A percentile compares a stretch with the other conserved stretches of the same genome.
Conservation (phyloP, 2,797 vertebrate genomes). For the Sphenopsis melanotis region DNA sequence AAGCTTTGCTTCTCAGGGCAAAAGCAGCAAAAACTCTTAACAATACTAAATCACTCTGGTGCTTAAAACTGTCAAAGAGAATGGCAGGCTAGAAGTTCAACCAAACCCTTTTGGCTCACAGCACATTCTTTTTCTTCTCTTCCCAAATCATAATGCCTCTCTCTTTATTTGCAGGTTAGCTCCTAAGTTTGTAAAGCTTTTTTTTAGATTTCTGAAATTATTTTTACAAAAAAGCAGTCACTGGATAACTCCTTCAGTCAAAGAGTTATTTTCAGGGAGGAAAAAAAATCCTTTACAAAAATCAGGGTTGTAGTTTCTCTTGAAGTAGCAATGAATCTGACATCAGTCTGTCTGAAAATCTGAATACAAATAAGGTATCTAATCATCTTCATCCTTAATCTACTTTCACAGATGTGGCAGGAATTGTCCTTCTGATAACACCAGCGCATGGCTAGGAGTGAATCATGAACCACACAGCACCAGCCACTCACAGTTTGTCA, state of each 20-base stretch:
- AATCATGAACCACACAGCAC: neutral
- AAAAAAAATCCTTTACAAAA: neutral
- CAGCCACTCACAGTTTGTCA: neutral
- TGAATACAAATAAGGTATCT: neutral
- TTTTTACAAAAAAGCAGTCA: neutral
- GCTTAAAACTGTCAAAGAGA: conserved; percentile 18
- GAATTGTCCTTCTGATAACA: neutral
- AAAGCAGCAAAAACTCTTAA: conserved; percentile 18
- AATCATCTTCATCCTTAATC: neutral
- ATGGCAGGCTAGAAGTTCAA: neutral
- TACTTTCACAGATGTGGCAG: neutral
- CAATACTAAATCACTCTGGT: conserved; percentile 8
- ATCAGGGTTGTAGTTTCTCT: neutral
- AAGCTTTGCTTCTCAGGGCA: conserved; percentile 21
- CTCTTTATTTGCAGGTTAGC: neutral
- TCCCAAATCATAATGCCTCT: neutral
- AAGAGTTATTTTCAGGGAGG: neutral
- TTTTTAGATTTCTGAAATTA: neutral
- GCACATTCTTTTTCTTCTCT: neutral
- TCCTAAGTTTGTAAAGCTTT: neutral
- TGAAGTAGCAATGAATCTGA: neutral
- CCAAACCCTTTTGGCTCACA: neutral
- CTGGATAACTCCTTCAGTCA: neutral
- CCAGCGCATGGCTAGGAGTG: neutral
- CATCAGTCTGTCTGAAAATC: neutral